Base-by-base conservation (phyloP, 2,113 vertebrate species). In the Eurypyga helias region DNA sequence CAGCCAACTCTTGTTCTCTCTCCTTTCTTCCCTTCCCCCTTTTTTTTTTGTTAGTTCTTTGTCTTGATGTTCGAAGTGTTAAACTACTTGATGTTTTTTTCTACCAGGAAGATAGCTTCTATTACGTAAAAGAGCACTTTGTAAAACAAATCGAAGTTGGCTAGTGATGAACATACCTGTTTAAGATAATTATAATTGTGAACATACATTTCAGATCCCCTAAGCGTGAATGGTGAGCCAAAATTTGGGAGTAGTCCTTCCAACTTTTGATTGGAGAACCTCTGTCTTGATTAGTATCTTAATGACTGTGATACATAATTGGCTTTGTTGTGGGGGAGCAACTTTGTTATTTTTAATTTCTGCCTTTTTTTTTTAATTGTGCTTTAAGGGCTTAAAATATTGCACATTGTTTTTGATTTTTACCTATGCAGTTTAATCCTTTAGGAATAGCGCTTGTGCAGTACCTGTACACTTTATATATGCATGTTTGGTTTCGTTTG, bases 381-480 rank as follows among this genome's bases (percentile, higher is more conserved):
- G 98, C 98, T 98, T 98, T 98, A 98, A 98, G 96, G 96, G 97
- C 97, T 97, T 98, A 96, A 98, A 94, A 98, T 98, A 89, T 98
- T 98, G 98, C 98, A 98, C 98, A 98, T 98, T 98, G 95, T 75
- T 98, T 95, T 95, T 97, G 94, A 97, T 98, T 98, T 98, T 98
- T 98, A 98, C 98, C 98, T 99, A 99, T 98, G 98, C 98, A 98
- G 97, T 98, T 98, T 97, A 98, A 97, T 96, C 95, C 93, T 95
- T 62, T 98, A 98, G 97, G 93, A 94, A 79, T 98, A 98, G 98
- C 5, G 81, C 97, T 98, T 98, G 89, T 98, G 94, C 97, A 95
- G 94, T 97, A 93, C 96, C 75, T 95, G 97, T 98, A 98, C 96
- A 98, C 97, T 97, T 96, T 98, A 97, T 97, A 97, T 97, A 97